phyloP scores from a whole-genome alignment of 1,140 invertebrate species.

The Akabosia matsudoensis region DNA sequence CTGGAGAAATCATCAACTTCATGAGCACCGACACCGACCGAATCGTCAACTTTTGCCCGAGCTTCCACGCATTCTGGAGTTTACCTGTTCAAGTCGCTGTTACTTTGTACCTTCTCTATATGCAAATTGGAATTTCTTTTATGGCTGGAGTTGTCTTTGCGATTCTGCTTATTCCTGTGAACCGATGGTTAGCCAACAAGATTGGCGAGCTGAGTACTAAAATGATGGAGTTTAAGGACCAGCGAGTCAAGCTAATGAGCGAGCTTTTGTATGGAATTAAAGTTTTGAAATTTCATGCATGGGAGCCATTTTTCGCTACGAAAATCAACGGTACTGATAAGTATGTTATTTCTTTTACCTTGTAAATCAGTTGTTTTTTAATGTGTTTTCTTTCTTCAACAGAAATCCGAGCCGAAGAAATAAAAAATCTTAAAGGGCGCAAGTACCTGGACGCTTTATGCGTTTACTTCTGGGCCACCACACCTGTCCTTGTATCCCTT shows the following conservation, averaged over 20 bases:
- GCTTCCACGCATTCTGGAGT: slow-evolving; percentile 95
- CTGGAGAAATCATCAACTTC: slow-evolving; percentile 90
- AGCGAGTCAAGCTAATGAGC: slow-evolving; percentile 79
- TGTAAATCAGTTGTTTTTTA: not conserved
- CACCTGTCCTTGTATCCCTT: slow-evolving; percentile 91
- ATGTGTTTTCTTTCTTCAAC: slow-evolving; percentile 33
- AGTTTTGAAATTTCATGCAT: slow-evolving; percentile 87
- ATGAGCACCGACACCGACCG: slow-evolving; percentile 86
- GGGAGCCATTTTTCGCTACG: slow-evolving; percentile 82
- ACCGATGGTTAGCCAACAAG: slow-evolving; percentile 82
- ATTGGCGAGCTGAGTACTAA: slow-evolving; percentile 79
- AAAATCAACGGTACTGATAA: slow-evolving; percentile 57
- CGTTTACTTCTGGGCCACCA: slow-evolving; percentile 98
- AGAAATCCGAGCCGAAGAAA: slow-evolving; percentile 66
- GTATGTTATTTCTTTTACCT: too few species aligned
- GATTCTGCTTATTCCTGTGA: slow-evolving; percentile 88
- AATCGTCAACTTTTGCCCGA: slow-evolving; percentile 90
- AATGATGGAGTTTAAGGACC: slow-evolving; percentile 90
- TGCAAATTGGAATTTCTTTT: slow-evolving; percentile 86
- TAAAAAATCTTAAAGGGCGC: slow-evolving; percentile 72
- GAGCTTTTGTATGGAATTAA: slow-evolving; percentile 84
- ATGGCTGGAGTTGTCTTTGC: slow-evolving; percentile 83
- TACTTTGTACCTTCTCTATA: slow-evolving; percentile 75
- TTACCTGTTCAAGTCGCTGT: slow-evolving; percentile 66
- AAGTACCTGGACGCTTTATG: slow-evolving; percentile 99